Evolutionary conservation across 2,888 invertebrate species (phyloP).

Genomic region (Asteroscopus sphinx): DNA sequence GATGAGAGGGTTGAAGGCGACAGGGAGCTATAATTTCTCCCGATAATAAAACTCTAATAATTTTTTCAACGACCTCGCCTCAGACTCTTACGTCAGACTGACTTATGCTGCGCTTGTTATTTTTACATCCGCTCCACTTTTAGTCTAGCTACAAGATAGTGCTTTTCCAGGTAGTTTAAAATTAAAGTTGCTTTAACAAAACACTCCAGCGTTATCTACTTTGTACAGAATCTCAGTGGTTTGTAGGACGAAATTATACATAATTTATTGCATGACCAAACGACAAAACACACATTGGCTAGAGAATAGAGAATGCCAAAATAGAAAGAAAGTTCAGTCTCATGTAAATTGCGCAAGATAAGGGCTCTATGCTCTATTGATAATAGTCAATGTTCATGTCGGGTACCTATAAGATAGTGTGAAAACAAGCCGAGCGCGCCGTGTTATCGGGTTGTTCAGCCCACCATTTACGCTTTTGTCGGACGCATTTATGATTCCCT

Average conservation of each 20-base stretch:
- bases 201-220: slow-evolving; percentile 10
- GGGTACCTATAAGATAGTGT: slow-evolving; percentile 29
- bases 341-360: slow-evolving; percentile 39
- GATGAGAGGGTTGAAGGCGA: slow-evolving; percentile 21
- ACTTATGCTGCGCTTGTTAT: slow-evolving; percentile 35
- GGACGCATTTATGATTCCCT: slow-evolving; percentile 62
- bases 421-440: slow-evolving; percentile 45
- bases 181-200: slow-evolving; percentile 8
- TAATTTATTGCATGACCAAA: slow-evolving; percentile 10
- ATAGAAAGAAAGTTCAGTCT: slow-evolving; percentile 17
- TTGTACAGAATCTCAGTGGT: slow-evolving; percentile 1
- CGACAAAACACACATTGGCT: slow-evolving; percentile 14
- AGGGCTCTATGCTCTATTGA: slow-evolving; percentile 44
- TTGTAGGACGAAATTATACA: slow-evolving; percentile 9
- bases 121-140: slow-evolving; percentile 41
- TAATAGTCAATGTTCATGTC: slow-evolving; percentile 45
- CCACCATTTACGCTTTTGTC: slow-evolving; percentile 65
- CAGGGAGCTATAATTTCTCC: slow-evolving; percentile 14
- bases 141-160: slow-evolving; percentile 9
- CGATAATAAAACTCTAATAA: slow-evolving; percentile 43
- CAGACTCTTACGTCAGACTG: slow-evolving; percentile 4
- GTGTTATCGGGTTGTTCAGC: slow-evolving; percentile 67
- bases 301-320: slow-evolving; percentile 4
- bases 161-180: slow-evolving; percentile 16
- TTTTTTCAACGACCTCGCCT: slow-evolving; percentile 35